Evolutionary conservation across 2,113 vertebrate genomes (phyloP).

Genomic region (Pituophis catenifer): DNA sequence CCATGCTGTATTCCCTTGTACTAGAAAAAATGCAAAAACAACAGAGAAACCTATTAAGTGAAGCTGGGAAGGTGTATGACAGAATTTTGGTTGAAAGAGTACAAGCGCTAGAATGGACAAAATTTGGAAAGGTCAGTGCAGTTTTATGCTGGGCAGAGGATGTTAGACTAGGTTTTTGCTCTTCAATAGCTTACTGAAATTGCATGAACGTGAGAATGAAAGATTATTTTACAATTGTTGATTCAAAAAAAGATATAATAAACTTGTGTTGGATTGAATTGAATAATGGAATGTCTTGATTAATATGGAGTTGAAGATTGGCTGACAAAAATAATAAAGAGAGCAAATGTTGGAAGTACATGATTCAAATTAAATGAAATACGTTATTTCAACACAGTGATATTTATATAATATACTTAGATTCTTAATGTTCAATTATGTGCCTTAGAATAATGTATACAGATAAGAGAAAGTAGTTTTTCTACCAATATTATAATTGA

Average conservation of each 20-base stretch:
- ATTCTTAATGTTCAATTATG: not conserved
- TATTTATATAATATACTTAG: not conserved
- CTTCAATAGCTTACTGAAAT: not conserved
- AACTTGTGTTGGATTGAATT: not conserved
- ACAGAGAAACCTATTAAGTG: not conserved
- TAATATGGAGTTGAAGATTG: not conserved
- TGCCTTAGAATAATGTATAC: not conserved
- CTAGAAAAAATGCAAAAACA: not conserved
- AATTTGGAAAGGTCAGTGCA: not conserved
- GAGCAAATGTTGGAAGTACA: not conserved
- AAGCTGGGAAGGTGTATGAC: not conserved
- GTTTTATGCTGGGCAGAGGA: not conserved
- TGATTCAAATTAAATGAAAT: not conserved
- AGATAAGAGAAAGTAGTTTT: not conserved
- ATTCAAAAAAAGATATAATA: not conserved
- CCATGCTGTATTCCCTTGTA: not conserved
- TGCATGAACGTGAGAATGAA: not conserved
- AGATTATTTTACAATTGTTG: not conserved
- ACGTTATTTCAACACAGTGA: not conserved
- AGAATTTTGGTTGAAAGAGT: not conserved
- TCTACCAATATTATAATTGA: not conserved
- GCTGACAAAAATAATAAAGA: not conserved
- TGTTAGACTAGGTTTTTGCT: not conserved
- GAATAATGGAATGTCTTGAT: not conserved
- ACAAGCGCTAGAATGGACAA: not conserved